Conservation (phyloP, 2,888 invertebrate species). For the Drosophila tanythrix region DNA sequence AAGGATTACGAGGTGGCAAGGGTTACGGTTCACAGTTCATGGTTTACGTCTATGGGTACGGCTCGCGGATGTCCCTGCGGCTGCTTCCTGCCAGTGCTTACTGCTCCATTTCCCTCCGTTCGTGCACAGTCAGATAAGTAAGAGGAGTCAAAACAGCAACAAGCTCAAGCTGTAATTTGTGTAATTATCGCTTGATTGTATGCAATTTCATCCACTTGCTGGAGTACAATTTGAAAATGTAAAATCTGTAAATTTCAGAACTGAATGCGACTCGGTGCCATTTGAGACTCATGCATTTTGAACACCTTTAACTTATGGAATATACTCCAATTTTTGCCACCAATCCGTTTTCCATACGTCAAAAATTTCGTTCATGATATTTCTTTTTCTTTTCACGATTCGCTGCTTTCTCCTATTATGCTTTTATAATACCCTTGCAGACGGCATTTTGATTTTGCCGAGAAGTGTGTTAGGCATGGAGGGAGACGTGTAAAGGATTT, state of each 20-base stretch:
- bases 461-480: neutral
- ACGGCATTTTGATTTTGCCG: neutral
- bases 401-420: neutral
- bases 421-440: neutral
- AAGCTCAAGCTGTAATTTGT: slow-evolving; percentile 45
- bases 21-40: slow-evolving; percentile 25
- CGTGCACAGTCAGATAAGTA: slow-evolving; percentile 24
- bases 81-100: neutral
- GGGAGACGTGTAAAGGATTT: neutral
- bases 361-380: neutral
- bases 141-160: slow-evolving; percentile 18
- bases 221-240: slow-evolving; percentile 5
- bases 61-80: slow-evolving; percentile 16
- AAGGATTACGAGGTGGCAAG: slow-evolving; percentile 25
- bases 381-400: neutral
- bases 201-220: slow-evolving; percentile 30
- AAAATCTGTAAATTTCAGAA: neutral
- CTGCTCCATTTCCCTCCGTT: slow-evolving; percentile 8
- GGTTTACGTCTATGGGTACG: slow-evolving; percentile 3
- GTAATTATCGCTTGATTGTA: slow-evolving; percentile 52
- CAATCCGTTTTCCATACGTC: neutral
- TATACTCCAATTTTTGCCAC: neutral
- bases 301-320: neutral
- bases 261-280: neutral
- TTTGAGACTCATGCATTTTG: neutral